Evolutionary conservation across 1,140 invertebrate species (phyloP).

Genomic region (Aleiodes sp.): DNA sequence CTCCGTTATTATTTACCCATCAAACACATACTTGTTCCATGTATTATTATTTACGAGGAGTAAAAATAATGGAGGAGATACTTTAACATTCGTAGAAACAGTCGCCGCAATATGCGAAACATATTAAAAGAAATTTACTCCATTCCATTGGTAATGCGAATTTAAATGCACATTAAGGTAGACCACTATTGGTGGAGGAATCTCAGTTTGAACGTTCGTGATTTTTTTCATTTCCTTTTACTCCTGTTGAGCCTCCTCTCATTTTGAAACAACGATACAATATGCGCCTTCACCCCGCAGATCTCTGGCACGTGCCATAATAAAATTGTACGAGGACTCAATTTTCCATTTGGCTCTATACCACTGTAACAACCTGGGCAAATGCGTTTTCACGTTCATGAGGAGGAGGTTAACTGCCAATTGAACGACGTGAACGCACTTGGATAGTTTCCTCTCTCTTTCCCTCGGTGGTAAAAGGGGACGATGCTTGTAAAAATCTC

Average conservation of each 20-base stretch:
- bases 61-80: neutral
- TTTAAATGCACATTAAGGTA: slow-evolving; percentile 45
- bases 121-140: slow-evolving; percentile 46
- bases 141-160: slow-evolving; percentile 47
- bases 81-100: neutral
- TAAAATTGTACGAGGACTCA: slow-evolving; percentile 58
- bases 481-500: neutral
- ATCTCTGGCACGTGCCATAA: slow-evolving; percentile 49
- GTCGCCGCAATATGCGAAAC: slow-evolving; percentile 18
- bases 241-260: neutral
- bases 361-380: slow-evolving; percentile 14
- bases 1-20: no score
- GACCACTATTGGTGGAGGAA: neutral
- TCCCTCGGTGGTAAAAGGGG: no score
- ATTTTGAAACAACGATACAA: slow-evolving; percentile 37
- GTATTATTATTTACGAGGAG: no score
- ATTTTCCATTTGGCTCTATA: slow-evolving; percentile 53
- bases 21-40: no score
- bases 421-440: slow-evolving; percentile 41
- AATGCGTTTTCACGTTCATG: slow-evolving; percentile 35
- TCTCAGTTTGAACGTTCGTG: slow-evolving; percentile 11
- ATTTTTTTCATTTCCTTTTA: neutral
- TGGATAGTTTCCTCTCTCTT: slow-evolving; percentile 7
- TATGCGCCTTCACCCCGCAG: slow-evolving; percentile 36
- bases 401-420: slow-evolving; percentile 38